Evolutionary conservation across 2,797 vertebrate genomes (phyloP).

Genomic region (Alcedo atthis): DNA sequence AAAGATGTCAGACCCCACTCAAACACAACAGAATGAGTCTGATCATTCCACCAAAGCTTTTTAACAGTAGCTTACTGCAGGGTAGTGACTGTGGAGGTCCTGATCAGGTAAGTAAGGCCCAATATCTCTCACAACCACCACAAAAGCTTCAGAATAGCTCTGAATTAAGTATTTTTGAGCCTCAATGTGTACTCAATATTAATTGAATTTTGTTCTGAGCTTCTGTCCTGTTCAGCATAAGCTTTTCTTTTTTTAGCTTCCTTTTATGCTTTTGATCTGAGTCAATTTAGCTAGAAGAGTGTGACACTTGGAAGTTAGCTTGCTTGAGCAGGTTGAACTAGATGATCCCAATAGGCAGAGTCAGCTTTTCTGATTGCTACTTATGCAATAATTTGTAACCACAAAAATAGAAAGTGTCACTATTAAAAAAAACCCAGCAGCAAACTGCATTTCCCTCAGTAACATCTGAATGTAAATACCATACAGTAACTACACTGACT

Average conservation of each 20-base stretch:
- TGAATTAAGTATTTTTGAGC: not conserved
- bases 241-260: not conserved
- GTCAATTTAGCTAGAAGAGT: not conserved
- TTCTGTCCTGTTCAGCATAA: not conserved
- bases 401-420: not conserved
- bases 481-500: not conserved
- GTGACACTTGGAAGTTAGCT: not conserved
- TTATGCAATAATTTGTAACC: not conserved
- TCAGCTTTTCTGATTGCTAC: not conserved
- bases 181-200: not conserved
- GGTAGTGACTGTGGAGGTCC: not conserved
- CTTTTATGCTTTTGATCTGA: not conserved
- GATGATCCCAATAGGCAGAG: not conserved
- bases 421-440: not conserved
- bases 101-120: not conserved
- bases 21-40: not conserved
- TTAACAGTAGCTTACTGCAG: not conserved
- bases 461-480: not conserved
- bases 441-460: not conserved
- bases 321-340: not conserved
- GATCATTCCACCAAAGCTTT: not conserved
- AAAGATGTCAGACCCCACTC: not conserved
- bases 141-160: not conserved
- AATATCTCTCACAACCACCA: not conserved
- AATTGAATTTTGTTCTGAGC: not conserved